Percentiles rank a stretch among this genome's conserved stretches.
phyloP scores from a whole-genome alignment of 2,113 vertebrate species.

The Oncorhynchus mykiss region DNA sequence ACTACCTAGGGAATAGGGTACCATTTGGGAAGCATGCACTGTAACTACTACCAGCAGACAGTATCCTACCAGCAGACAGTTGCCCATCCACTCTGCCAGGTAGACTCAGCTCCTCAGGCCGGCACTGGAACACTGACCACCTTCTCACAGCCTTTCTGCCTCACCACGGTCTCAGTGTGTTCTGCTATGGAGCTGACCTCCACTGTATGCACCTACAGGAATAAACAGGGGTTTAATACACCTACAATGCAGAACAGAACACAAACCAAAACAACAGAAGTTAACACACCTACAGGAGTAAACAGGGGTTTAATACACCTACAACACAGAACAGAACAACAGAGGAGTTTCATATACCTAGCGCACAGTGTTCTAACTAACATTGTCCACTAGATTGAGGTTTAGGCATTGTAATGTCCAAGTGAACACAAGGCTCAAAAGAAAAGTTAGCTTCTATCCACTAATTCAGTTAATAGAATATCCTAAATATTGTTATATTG shows the following conservation, averaged over 20 bases:
- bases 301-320: too few species aligned
- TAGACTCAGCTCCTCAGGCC: constrained; percentile 76
- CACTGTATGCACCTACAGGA: constrained; percentile 77
- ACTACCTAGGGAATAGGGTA: too few species aligned
- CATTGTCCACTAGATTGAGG: constrained; percentile 37
- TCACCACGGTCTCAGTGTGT: constrained; percentile 63
- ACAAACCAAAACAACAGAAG: neutral
- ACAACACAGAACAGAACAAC: too few species aligned
- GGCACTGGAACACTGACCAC: constrained; percentile 66
- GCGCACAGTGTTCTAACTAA: neutral
- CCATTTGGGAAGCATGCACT: too few species aligned
- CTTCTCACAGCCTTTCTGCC: too few species aligned
- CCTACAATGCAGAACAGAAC: neutral
- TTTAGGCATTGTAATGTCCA: neutral
- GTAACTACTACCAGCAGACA: neutral
- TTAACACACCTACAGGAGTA: too few species aligned
- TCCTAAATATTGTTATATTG: too few species aligned
- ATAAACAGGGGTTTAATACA: too few species aligned
- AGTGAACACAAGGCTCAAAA: too few species aligned
- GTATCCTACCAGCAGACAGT: constrained; percentile 78
- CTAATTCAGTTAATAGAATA: too few species aligned
- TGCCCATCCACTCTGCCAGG: constrained; percentile 84
- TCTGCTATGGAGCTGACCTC: constrained; percentile 80
- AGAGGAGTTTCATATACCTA: too few species aligned
- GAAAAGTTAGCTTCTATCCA: too few species aligned